Conservation (phyloP, 2,797 vertebrate species). For the Lutjanus campechanus region DNA sequence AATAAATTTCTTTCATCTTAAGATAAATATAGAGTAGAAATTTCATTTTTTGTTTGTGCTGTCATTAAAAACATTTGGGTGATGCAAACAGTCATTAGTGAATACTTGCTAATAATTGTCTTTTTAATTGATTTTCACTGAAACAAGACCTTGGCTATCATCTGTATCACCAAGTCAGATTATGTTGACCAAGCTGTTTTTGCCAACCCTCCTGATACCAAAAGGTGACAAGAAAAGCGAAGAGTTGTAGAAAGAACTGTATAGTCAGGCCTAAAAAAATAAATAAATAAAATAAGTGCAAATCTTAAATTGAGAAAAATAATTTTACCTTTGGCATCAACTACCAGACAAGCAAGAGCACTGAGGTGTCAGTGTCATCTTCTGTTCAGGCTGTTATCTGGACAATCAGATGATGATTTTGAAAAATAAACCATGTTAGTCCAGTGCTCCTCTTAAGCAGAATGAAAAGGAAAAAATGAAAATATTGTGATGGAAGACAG, state of each 20-base stretch:
- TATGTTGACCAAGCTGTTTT: too few species aligned
- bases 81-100: too few species aligned
- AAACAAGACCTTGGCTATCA: too few species aligned
- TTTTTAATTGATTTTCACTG: too few species aligned
- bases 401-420: neutral
- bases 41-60: too few species aligned
- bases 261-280: too few species aligned
- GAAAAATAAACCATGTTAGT: neutral
- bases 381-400: neutral
- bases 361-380: neutral
- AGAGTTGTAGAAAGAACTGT: neutral
- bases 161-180: too few species aligned
- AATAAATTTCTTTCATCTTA: too few species aligned
- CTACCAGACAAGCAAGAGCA: neutral
- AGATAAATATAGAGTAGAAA: too few species aligned
- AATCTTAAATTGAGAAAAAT: neutral
- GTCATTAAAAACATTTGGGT: too few species aligned
- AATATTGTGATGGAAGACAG: neutral
- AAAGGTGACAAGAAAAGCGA: constrained; percentile 7
- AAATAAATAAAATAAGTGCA: too few species aligned
- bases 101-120: too few species aligned
- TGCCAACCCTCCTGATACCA: neutral
- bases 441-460: neutral
- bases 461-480: neutral
- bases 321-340: neutral